Percentiles rank a stretch among this genome's conserved stretches.
Conservation (phyloP, 2,888 invertebrate genomes). For the Cheilosia grossa region DNA sequence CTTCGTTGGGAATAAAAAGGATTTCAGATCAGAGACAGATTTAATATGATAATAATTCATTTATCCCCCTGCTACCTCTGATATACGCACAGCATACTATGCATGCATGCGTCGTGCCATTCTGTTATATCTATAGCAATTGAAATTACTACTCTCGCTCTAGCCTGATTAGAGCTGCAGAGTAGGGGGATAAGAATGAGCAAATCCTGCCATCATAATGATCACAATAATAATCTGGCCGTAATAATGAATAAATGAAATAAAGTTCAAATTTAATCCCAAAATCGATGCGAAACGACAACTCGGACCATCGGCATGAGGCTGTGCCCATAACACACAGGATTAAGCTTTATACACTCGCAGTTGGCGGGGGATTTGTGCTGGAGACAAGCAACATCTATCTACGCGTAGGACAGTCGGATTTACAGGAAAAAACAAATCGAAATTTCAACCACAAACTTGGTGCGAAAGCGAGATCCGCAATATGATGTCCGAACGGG, state of each 20-base stretch:
- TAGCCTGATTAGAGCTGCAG: constrained; percentile 25
- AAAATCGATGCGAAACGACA: constrained; percentile 77
- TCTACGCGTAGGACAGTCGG: constrained; percentile 37
- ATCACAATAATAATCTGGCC: constrained; percentile 75
- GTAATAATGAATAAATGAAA: constrained; percentile 75
- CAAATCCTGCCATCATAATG: constrained; percentile 70
- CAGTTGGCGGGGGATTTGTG: constrained; percentile 16
- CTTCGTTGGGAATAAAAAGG: constrained; percentile 31
- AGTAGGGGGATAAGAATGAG: constrained; percentile 45
- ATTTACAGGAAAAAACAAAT: constrained; percentile 20
- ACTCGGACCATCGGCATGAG: constrained; percentile 52
- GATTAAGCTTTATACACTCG: constrained; percentile 39
- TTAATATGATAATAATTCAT: constrained; percentile 71
- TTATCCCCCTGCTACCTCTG: constrained; percentile 46
- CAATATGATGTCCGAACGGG: background rate
- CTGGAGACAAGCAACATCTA: background rate
- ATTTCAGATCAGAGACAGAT: constrained; percentile 65
- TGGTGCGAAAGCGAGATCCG: constrained; percentile 17
- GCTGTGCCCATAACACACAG: constrained; percentile 35
- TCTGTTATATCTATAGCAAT: constrained; percentile 30
- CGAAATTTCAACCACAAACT: constrained; percentile 11
- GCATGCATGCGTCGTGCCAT: constrained; percentile 25
- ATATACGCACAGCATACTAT: background rate
- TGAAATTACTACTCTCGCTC: constrained; percentile 34
- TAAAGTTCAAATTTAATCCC: constrained; percentile 79